These are phyloP conservation scores for Rhodeus uyekii DNA, from an alignment of 2,797 vertebrate species.

Conservation along the genomic window DNA sequence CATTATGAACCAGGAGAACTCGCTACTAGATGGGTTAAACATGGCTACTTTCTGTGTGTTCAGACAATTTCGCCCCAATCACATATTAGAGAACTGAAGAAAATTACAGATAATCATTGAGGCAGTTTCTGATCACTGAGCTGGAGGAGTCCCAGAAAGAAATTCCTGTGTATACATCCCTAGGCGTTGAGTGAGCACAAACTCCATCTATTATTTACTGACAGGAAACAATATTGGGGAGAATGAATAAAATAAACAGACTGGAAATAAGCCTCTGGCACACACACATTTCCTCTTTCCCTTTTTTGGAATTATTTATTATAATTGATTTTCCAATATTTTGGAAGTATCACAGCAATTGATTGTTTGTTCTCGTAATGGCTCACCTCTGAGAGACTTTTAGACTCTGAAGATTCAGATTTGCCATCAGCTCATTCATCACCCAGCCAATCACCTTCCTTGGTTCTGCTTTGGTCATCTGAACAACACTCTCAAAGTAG, in stretches of 20 bases:
- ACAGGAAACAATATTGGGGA: conserved; percentile 20
- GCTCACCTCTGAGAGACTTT: conserved; percentile 89
- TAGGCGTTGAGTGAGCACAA: conserved; percentile 2
- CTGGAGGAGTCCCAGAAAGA: conserved; percentile 3
- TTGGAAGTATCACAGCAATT: background rate
- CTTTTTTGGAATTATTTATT: conserved; percentile 20
- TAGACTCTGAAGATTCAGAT: conserved; percentile 83
- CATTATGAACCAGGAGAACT: conserved; percentile 33
- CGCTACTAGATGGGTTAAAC: conserved; percentile 30
- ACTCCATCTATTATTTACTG: conserved; percentile 22
- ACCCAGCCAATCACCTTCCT: conserved; percentile 94
- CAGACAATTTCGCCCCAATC: conserved; percentile 14
- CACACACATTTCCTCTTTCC: background rate
- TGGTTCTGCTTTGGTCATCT: conserved; percentile 82
- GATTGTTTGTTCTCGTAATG: background rate
- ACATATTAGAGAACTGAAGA: conserved; percentile 10
- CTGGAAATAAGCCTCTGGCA: conserved; percentile 8
- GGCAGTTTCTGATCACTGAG: conserved; percentile 26
- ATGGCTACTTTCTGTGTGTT: conserved; percentile 51
- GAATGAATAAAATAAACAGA: conserved; percentile 19
- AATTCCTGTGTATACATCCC: conserved; percentile 25
- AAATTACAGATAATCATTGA: conserved; percentile 12
- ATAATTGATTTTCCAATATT: conserved; percentile 2
- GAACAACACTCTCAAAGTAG: conserved; percentile 88
- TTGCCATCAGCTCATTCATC: conserved; percentile 85